phyloP scores from a whole-genome alignment of 1,140 invertebrate species.

The Drosophila grimshawi region DNA sequence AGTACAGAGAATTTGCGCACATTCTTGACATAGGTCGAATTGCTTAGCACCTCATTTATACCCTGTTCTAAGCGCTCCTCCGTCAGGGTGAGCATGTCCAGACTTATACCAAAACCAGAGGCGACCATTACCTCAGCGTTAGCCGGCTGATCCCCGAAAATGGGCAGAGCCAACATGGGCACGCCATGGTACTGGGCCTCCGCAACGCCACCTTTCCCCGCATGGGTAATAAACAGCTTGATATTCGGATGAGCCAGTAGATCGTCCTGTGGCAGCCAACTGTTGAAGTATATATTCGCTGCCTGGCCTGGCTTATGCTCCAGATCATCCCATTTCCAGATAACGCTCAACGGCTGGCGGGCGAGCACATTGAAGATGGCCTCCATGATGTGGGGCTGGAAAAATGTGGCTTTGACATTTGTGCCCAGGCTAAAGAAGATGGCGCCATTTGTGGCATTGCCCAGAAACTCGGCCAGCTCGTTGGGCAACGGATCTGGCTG shows the following conservation, averaged over 20 bases:
- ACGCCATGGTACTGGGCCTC: slow-evolving; percentile 85
- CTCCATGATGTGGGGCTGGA: slow-evolving; percentile 77
- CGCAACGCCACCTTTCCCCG: slow-evolving; percentile 85
- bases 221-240: slow-evolving; percentile 85
- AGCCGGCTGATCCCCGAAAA: slow-evolving; percentile 69
- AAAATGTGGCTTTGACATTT: slow-evolving; percentile 76
- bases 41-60: slow-evolving; percentile 48
- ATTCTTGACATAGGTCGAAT: slow-evolving; percentile 40
- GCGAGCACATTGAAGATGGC: slow-evolving; percentile 84
- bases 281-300: slow-evolving; percentile 85
- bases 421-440: slow-evolving; percentile 87
- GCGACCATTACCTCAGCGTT: slow-evolving; percentile 34
- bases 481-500: slow-evolving; percentile 62
- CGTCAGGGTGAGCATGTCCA: slow-evolving; percentile 17
- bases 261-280: slow-evolving; percentile 87
- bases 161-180: slow-evolving; percentile 85
- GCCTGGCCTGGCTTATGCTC: slow-evolving; percentile 81
- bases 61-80: slow-evolving; percentile 28
- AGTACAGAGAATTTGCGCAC: slow-evolving; percentile 52
- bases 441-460: slow-evolving; percentile 85
- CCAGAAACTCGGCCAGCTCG: slow-evolving; percentile 82
- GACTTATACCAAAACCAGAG: slow-evolving; percentile 59
- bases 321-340: slow-evolving; percentile 85
- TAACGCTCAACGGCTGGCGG: slow-evolving; percentile 83
- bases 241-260: slow-evolving; percentile 85